A percentile compares a stretch with the other conserved stretches of the same genome.
phyloP scores from a whole-genome alignment of 2,888 invertebrate genomes.

The Rosalia funebris region DNA sequence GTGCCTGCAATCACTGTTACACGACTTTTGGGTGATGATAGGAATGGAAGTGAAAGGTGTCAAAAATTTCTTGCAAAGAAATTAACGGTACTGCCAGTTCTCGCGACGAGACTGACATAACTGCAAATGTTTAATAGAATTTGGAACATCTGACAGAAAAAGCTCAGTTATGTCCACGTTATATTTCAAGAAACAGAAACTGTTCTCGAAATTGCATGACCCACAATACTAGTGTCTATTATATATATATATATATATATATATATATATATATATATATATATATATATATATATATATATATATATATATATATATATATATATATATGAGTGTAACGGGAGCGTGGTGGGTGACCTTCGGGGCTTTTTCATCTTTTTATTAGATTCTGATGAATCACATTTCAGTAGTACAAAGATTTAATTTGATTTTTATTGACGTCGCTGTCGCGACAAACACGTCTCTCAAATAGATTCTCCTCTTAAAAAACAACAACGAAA shows the following conservation, averaged over 20 bases:
- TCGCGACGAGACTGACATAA: constrained; percentile 19
- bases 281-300: no score
- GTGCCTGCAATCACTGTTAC: constrained; percentile 6
- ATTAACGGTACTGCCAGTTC: constrained; percentile 19
- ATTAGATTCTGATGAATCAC: constrained; percentile 20
- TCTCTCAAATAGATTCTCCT: no score
- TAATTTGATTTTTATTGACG: no score
- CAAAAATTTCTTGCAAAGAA: constrained; percentile 19
- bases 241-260: no score
- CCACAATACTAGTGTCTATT: no score
- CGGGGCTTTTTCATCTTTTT: constrained; percentile 1
- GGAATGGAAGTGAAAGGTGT: constrained; percentile 22
- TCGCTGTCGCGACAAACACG: no score
- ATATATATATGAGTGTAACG: constrained; percentile 3
- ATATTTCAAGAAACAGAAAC: not conserved
- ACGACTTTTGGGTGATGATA: constrained; percentile 2
- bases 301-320: no score
- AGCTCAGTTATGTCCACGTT: constrained; percentile 1
- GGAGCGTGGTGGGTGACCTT: constrained; percentile 25
- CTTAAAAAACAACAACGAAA: no score
- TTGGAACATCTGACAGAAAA: constrained; percentile 9
- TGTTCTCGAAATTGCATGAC: not conserved
- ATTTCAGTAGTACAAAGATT: not conserved
- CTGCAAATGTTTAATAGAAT: constrained; percentile 26
- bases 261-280: no score